A percentile compares a stretch with the other conserved stretches of the same genome.
These are phyloP conservation scores for Hyposoter dolosus DNA, from an alignment of 2,888 invertebrate genomes.

Conservation along the genomic window DNA sequence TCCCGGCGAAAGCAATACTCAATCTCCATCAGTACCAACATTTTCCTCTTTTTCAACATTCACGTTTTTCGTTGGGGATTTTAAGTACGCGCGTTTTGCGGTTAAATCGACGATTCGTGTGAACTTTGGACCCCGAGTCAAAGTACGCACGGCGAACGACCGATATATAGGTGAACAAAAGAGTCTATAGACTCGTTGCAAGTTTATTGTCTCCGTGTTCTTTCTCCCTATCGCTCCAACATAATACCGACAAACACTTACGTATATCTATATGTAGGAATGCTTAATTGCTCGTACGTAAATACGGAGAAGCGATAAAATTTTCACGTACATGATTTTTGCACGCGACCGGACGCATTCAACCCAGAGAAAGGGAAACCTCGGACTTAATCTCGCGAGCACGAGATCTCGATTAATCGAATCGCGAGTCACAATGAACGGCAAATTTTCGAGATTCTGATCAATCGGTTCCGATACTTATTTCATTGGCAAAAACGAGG, in stretches of 20 bases:
- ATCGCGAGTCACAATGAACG: constrained; percentile 42
- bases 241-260: neutral
- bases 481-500: neutral
- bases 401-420: constrained; percentile 27
- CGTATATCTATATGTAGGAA: neutral
- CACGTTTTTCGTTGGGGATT: neutral
- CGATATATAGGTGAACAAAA: constrained; percentile 12
- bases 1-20: neutral
- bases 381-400: neutral
- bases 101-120: constrained; percentile 3
- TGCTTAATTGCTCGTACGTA: constrained; percentile 10
- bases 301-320: constrained; percentile 5
- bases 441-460: constrained; percentile 64
- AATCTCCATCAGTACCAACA: neutral
- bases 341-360: neutral
- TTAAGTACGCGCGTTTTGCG: neutral
- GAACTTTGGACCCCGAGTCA: constrained; percentile 59
- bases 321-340: constrained; percentile 8
- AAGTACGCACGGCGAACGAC: constrained; percentile 31
- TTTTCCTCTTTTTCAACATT: constrained; percentile 11
- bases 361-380: neutral
- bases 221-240: constrained; percentile 10
- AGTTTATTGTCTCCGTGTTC: constrained; percentile 25
- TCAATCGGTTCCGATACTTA: constrained; percentile 61
- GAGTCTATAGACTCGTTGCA: constrained; percentile 8